Percentiles rank a stretch among this genome's conserved stretches.
These are phyloP conservation scores for Drosophila kikkawai DNA, from an alignment of 1,140 invertebrate species.

Conservation along the genomic window DNA sequence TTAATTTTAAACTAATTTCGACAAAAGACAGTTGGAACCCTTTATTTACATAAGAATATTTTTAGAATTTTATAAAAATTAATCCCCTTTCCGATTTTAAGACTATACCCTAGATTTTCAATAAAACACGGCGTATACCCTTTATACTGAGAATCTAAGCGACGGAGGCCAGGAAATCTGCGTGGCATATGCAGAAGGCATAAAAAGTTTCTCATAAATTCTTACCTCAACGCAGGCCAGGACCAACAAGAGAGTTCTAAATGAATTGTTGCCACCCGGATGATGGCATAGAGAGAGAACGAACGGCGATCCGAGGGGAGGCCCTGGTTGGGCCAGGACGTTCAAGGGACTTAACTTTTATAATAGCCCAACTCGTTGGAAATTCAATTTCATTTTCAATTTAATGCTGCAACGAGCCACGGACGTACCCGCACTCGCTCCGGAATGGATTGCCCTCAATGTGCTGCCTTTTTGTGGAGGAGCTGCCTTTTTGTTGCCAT, in stretches of 20 bases:
- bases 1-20: background rate
- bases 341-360: conserved; percentile 51
- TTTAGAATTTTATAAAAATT: background rate
- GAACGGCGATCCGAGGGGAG: conserved; percentile 3
- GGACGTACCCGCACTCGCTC: conserved; percentile 47
- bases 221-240: conserved; percentile 21
- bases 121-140: background rate
- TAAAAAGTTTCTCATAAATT: conserved; percentile 78
- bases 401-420: conserved; percentile 76
- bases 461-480: conserved; percentile 30
- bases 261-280: conserved; percentile 68
- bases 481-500: conserved; percentile 40
- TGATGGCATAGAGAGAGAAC: conserved; percentile 15
- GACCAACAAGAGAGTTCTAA: conserved; percentile 51
- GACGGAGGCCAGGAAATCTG: conserved; percentile 19
- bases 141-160: conserved; percentile 42
- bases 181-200: conserved; percentile 64
- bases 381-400: conserved; percentile 83
- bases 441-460: conserved; percentile 45
- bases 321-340: background rate
- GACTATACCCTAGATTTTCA: too few relatives aligned
- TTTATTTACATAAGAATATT: background rate
- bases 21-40: too few relatives aligned
- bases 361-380: conserved; percentile 61
- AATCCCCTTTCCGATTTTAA: too few relatives aligned